A percentile compares a stretch with the other conserved stretches of the same genome.
These are phyloP conservation scores for Cephus rjabovi DNA, from an alignment of 2,888 invertebrate genomes.

Conservation along the genomic window DNA sequence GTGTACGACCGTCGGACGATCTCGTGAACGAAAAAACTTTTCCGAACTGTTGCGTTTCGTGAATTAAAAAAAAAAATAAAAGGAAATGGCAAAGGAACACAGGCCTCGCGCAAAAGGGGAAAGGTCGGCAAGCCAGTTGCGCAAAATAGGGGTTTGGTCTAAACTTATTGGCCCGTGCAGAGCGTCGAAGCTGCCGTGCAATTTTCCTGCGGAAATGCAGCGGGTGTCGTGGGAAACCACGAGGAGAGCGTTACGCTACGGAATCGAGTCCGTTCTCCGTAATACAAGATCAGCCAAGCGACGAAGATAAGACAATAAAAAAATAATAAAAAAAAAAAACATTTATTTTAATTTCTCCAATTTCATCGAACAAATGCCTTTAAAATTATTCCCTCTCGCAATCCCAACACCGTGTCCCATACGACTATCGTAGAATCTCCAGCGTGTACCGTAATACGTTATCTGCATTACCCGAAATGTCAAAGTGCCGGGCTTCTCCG, in stretches of 20 bases:
- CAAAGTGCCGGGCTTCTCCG: conserved; percentile 56
- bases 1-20: conserved; percentile 27
- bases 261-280: neutral
- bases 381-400: neutral
- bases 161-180: neutral
- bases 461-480: conserved; percentile 48
- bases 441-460: neutral
- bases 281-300: neutral
- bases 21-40: conserved; percentile 14
- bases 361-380: neutral
- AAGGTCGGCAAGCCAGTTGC: neutral
- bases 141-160: neutral
- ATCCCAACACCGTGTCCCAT: neutral
- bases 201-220: neutral
- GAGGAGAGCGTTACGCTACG: neutral
- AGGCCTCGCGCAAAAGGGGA: neutral
- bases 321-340: neutral
- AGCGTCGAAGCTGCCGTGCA: neutral
- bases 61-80: neutral
- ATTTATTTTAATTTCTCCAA: neutral
- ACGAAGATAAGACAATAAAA: neutral
- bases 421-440: neutral
- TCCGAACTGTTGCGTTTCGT: neutral
- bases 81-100: neutral
- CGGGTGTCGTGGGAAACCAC: neutral